These are phyloP conservation scores for Enteromius fasciolatus DNA, from an alignment of 2,797 vertebrate genomes.

Conservation along the genomic window DNA sequence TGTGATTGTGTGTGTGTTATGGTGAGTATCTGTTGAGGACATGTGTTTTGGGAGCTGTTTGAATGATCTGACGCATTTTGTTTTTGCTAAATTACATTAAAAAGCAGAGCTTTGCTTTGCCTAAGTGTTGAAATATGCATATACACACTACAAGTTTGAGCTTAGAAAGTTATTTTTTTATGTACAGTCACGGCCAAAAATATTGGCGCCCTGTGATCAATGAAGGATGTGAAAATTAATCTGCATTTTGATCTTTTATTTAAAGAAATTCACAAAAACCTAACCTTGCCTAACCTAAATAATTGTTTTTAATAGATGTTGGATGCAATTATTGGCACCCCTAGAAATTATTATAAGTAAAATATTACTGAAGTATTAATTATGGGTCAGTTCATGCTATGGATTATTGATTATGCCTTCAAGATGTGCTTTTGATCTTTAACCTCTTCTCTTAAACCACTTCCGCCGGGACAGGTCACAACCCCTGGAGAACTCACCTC, in stretches of 20 bases:
- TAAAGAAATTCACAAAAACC: no score
- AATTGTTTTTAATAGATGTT: no score
- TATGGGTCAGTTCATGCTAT: not conserved
- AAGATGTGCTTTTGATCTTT: slow-evolving; percentile 25
- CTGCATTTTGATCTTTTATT: no score
- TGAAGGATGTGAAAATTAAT: no score
- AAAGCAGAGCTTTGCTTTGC: not conserved
- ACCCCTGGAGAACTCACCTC: slow-evolving; percentile 85
- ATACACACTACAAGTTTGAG: not conserved
- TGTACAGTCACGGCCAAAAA: no score
- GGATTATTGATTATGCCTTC: not conserved
- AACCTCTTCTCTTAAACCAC: slow-evolving; percentile 34
- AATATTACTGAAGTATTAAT: not conserved
- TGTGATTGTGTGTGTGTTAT: slow-evolving; percentile 22
- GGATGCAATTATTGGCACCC: no score
- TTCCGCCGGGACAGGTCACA: slow-evolving; percentile 79
- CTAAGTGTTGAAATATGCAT: not conserved
- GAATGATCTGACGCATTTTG: not conserved
- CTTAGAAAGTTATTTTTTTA: not conserved
- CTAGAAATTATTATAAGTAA: no score
- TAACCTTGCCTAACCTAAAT: no score
- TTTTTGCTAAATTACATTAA: slow-evolving; percentile 8
- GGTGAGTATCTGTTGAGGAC: not conserved
- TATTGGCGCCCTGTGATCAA: no score
- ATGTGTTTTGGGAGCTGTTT: not conserved